These are phyloP conservation scores for rabbit (Oryctolagus cuniculus) DNA, from an alignment of 2,113 vertebrate species.

Conservation along the genomic window mOryCun1.1 NC_091445.1:57900001-57900500, in stretches of 20 bases:
- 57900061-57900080: constrained; percentile 30
- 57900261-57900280: not conserved
- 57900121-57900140: not conserved
- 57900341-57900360: not conserved
- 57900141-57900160: constrained; percentile 21
- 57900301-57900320: not conserved
- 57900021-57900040: not conserved
- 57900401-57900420: not conserved
- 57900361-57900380: constrained; percentile 10
- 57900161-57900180: not conserved
- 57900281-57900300: constrained; percentile 1
- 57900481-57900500: not conserved
- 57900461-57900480: not conserved
- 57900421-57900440: constrained; percentile 4
- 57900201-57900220: constrained; percentile 46
- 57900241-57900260: not conserved
- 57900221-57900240: not conserved
- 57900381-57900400: not conserved
- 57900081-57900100: not conserved
- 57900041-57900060: constrained; percentile 51
- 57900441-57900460: not conserved
- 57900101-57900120: not conserved
- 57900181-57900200: constrained; percentile 39
- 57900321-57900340: not conserved
- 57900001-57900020: constrained; percentile 46